Base-by-base conservation (phyloP, 2,797 vertebrate genomes). In the Chromis chromis region DNA sequence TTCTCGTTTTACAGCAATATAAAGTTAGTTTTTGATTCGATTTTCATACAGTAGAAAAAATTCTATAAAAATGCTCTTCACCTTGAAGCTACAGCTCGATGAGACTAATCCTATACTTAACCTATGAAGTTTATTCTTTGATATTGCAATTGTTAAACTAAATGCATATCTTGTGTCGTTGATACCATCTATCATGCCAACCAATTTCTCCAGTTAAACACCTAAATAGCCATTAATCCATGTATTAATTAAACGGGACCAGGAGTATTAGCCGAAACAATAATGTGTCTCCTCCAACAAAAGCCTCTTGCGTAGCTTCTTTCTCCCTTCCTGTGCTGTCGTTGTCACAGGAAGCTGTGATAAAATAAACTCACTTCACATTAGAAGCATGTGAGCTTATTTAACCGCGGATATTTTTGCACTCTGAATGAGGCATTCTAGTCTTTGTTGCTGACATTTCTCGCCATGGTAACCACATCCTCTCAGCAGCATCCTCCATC, bases 381-480 rank as follows among this genome's bases (percentile, higher is more conserved):
- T 46, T 49, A 22, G 7, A 66, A 19, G 13, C 13, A 14, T 12
- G 3, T 4, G 4, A 40, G 66, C 55, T 40, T 70, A 59, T 79
- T 80, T 67, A 57, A 63, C 33, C 31, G 22, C 36, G 59, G 60
- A 65, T 65, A 55, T 69, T 64, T 39, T 55, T 52, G 21, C 56
- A 68, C 27, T 40, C 9, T 74, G 52, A 81, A 75, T 56, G 25
- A 85, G 61, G 27, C 44, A 12, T 80, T 83, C 55, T 46, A 25
- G 36, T 63, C 42, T 70, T 74, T 71, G 40, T 65, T 19, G 22
- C 63, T 53, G 61, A 73, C 67, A 76, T 68, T 67, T 78, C 76
- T 86, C 31, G 27, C 84, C 83, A 84, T 90, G 83, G 79, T 83
- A 84, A 86, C 86, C 1, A 13, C 12, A 54, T 81, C 42, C 74